Conservation (phyloP, 2,888 invertebrate species). For the Drosophila testacea region DNA sequence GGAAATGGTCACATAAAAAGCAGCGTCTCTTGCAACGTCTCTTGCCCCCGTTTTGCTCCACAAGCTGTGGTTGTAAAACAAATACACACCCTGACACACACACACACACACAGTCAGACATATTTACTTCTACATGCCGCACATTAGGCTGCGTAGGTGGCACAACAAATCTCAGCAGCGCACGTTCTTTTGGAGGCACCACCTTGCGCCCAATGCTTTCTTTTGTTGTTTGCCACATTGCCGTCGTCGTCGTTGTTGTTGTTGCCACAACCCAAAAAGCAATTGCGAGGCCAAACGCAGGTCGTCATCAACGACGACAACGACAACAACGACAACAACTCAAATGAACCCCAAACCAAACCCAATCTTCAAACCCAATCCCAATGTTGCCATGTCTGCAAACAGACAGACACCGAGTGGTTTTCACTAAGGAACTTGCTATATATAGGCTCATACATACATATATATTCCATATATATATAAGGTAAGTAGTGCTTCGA, state of each 20-base stretch:
- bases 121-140: slow-evolving; percentile 52
- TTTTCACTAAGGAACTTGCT: slow-evolving; percentile 10
- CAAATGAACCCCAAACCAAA: slow-evolving; percentile 19
- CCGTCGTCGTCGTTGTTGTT: slow-evolving; percentile 20
- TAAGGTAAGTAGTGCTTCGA: slow-evolving; percentile 57
- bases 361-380: slow-evolving; percentile 10
- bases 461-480: slow-evolving; percentile 18
- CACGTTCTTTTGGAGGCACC: slow-evolving; percentile 58
- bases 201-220: slow-evolving; percentile 24
- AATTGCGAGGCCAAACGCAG: slow-evolving; percentile 66
- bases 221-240: slow-evolving; percentile 33
- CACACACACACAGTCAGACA: slow-evolving; percentile 10
- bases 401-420: slow-evolving; percentile 26
- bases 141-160: slow-evolving; percentile 64
- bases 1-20: slow-evolving; percentile 79
- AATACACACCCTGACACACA: slow-evolving; percentile 44
- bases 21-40: slow-evolving; percentile 39
- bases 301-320: slow-evolving; percentile 46
- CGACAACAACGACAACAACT: slow-evolving; percentile 24
- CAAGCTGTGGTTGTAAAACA: slow-evolving; percentile 74
- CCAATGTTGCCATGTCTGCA: slow-evolving; percentile 22
- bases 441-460: slow-evolving; percentile 2
- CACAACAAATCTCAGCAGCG: slow-evolving; percentile 72
- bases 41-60: slow-evolving; percentile 15
- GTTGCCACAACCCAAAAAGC: slow-evolving; percentile 50